These are phyloP conservation scores for Microtus richardsoni DNA, from an alignment of 2,113 vertebrate genomes.

Conservation along the genomic window DNA sequence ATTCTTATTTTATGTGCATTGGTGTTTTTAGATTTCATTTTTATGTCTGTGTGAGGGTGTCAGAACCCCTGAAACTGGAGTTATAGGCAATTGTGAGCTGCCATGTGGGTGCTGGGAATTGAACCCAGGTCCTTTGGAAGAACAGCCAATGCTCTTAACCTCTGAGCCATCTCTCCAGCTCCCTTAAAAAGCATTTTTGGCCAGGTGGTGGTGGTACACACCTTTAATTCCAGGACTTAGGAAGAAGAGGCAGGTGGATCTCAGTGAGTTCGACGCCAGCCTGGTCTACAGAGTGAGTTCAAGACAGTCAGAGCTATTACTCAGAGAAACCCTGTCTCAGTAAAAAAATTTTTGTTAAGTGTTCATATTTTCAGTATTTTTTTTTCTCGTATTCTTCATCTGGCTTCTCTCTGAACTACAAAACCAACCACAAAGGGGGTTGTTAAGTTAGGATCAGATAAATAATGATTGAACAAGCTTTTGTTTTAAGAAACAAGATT, in stretches of 20 bases:
- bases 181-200: not conserved
- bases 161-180: no score
- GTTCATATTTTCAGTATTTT: not conserved
- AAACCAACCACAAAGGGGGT: not conserved
- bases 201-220: not conserved
- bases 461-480: not conserved
- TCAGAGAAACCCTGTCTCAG: not conserved
- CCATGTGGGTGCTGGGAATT: no score
- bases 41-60: no score
- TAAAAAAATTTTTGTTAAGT: not conserved
- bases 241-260: not conserved
- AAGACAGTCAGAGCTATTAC: not conserved
- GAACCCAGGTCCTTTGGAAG: no score
- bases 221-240: not conserved
- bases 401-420: not conserved
- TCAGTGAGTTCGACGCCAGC: not conserved
- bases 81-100: no score
- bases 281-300: not conserved
- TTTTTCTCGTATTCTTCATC: slow-evolving; percentile 22
- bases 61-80: no score
- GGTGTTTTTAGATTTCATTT: no score
- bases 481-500: not conserved
- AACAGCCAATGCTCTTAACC: no score
- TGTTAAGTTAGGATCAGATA: not conserved
- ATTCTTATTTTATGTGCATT: no score